A percentile compares a stretch with the other conserved stretches of the same genome.
Evolutionary conservation across 2,113 vertebrate genomes (phyloP).

Genomic region (Sorex araneus): DNA sequence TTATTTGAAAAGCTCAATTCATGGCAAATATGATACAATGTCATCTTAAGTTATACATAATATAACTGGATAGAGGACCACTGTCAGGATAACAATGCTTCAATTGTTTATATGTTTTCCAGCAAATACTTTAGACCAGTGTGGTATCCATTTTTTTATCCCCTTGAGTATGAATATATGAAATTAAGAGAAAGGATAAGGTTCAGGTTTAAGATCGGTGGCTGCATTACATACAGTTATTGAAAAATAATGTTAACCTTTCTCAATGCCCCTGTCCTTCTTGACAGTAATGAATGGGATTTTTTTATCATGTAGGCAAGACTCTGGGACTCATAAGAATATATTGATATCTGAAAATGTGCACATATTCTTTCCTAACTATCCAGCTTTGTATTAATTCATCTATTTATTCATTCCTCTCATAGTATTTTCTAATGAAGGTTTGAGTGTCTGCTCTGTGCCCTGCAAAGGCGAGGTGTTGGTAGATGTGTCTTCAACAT

Average conservation of each 20-base stretch:
- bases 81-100: background rate
- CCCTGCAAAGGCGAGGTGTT: background rate
- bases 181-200: background rate
- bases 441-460: background rate
- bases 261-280: background rate
- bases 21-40: background rate
- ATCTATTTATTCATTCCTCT: background rate
- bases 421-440: slow-evolving; percentile 19
- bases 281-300: background rate
- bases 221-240: background rate
- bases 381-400: background rate
- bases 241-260: background rate
- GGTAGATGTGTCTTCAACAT: accelerated
- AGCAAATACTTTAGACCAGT: background rate
- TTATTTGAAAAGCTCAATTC: slow-evolving; percentile 1
- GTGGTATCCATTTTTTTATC: background rate
- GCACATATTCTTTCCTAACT: background rate
- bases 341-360: background rate
- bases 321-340: background rate
- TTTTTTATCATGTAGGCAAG: background rate
- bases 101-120: background rate
- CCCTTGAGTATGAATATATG: background rate
- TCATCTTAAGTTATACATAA: background rate
- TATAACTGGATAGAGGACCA: background rate
- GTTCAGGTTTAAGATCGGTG: background rate